Conservation (phyloP, 2,113 vertebrate species). For the Bos indicus region DNA sequence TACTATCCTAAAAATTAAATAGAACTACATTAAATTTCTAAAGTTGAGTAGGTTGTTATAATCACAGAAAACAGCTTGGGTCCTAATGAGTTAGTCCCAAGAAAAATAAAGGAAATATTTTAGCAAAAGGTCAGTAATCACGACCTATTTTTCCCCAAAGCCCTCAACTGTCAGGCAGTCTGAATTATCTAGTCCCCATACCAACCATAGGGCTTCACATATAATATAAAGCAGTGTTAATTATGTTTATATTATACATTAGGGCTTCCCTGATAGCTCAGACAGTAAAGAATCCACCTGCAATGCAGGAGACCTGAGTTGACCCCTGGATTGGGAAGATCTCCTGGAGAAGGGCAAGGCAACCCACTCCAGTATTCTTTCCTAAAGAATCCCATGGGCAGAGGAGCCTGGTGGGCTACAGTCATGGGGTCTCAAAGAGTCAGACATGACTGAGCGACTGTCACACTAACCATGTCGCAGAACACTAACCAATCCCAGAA, state of each 20-base stretch:
- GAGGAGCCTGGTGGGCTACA: not conserved
- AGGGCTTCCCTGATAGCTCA: not conserved
- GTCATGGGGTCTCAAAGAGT: not conserved
- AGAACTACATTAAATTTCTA: not conserved
- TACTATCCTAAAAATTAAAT: not conserved
- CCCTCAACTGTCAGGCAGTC: not conserved
- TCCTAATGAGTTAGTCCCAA: not conserved
- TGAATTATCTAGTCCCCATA: not conserved
- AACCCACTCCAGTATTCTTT: not conserved
- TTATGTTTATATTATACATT: not conserved
- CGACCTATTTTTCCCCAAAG: not conserved
- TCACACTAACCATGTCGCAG: not conserved
- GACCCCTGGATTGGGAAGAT: not conserved
- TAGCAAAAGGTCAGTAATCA: not conserved
- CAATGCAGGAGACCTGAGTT: not conserved
- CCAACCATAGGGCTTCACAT: not conserved
- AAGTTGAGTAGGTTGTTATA: not conserved
- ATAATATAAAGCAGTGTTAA: not conserved
- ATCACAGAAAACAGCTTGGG: conserved; percentile 1
- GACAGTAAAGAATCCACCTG: not conserved
- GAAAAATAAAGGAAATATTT: conserved; percentile 15
- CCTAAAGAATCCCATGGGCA: not conserved
- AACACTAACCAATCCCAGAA: not conserved
- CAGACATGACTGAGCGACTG: not conserved
- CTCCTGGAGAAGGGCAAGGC: not conserved